Percentiles rank a stretch among this genome's conserved stretches.
These are phyloP conservation scores for Elegia similella DNA, from an alignment of 2,888 invertebrate species.

Conservation along the genomic window DNA sequence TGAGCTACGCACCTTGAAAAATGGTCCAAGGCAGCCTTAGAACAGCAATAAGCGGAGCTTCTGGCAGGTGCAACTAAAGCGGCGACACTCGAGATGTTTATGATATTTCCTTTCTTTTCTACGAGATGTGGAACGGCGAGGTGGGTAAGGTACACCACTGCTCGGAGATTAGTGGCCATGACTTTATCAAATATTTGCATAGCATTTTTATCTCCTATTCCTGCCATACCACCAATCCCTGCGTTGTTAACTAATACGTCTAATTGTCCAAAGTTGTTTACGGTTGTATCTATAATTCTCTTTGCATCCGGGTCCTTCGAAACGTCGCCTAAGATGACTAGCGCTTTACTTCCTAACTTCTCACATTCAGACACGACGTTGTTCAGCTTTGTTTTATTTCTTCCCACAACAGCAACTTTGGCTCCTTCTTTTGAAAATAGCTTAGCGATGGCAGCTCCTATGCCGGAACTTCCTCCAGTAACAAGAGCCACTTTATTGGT, in stretches of 20 bases:
- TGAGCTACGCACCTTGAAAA: conserved; percentile 92
- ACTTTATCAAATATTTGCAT: conserved; percentile 44
- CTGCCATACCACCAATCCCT: conserved; percentile 17
- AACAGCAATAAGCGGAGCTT: conserved; percentile 71
- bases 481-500: conserved; percentile 14
- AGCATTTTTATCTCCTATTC: conserved; percentile 22
- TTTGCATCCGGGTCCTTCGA: conserved; percentile 26
- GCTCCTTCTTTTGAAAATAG: conserved; percentile 19
- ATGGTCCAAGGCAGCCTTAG: conserved; percentile 93
- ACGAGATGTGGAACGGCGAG: conserved; percentile 89
- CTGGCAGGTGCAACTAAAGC: conserved; percentile 19
- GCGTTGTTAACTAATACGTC: conserved; percentile 85
- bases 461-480: conserved; percentile 20
- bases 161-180: conserved; percentile 89
- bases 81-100: conserved; percentile 90
- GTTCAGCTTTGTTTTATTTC: conserved; percentile 15
- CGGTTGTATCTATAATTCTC: conserved; percentile 79
- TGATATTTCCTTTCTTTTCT: conserved; percentile 87
- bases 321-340: conserved; percentile 22
- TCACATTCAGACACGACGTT: conserved; percentile 1
- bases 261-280: conserved; percentile 83
- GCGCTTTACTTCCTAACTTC: conserved; percentile 5
- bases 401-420: conserved; percentile 17
- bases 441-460: conserved; percentile 20
- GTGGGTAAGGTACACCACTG: conserved; percentile 86